Evolutionary conservation across 53 echinoderm and acorn worm genomes (phyloP).

Genomic region (Echinarachnius parma): DNA sequence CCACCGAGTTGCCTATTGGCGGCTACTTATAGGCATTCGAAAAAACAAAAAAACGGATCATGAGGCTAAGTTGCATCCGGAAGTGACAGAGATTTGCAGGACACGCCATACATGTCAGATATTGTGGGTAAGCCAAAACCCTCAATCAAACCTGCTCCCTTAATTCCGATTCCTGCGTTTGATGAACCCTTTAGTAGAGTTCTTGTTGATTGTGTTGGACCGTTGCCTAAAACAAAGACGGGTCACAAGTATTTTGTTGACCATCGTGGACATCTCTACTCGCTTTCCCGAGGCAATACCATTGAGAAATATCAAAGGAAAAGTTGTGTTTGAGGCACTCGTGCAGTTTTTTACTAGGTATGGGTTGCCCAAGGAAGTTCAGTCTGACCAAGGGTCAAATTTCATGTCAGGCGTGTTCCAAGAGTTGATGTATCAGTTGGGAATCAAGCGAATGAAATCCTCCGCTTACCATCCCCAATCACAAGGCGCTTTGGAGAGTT

Average conservation of each 20-base stretch:
- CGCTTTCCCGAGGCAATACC: slow-evolving; percentile 34
- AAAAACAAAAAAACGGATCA: slow-evolving; percentile 47
- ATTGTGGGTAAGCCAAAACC: slow-evolving; percentile 58
- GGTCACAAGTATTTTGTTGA: too few relatives aligned
- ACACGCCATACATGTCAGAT: slow-evolving; percentile 57
- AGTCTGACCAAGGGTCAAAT: slow-evolving; percentile 58
- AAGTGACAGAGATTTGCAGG: slow-evolving; percentile 32
- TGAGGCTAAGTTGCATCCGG: slow-evolving; percentile 28
- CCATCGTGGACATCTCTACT: too few relatives aligned
- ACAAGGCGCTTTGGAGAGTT: slow-evolving; percentile 51
- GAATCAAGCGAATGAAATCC: slow-evolving; percentile 42
- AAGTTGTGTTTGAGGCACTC: background rate
- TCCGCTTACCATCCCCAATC: slow-evolving; percentile 50
- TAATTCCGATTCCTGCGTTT: slow-evolving; percentile 55
- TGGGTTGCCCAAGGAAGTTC: too few relatives aligned
- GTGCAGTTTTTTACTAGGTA: too few relatives aligned
- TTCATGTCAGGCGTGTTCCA: slow-evolving; percentile 60
- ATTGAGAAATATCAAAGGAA: background rate
- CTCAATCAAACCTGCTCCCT: slow-evolving; percentile 47
- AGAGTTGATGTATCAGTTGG: slow-evolving; percentile 46
- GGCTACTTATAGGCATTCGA: slow-evolving; percentile 45
- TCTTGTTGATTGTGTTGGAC: slow-evolving; percentile 58
- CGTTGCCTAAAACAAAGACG: slow-evolving; percentile 52
- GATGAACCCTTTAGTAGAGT: slow-evolving; percentile 55
- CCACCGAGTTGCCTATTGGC: slow-evolving; percentile 40